Conservation (phyloP, 2,888 invertebrate genomes). For the Monochamus alternatus region DNA sequence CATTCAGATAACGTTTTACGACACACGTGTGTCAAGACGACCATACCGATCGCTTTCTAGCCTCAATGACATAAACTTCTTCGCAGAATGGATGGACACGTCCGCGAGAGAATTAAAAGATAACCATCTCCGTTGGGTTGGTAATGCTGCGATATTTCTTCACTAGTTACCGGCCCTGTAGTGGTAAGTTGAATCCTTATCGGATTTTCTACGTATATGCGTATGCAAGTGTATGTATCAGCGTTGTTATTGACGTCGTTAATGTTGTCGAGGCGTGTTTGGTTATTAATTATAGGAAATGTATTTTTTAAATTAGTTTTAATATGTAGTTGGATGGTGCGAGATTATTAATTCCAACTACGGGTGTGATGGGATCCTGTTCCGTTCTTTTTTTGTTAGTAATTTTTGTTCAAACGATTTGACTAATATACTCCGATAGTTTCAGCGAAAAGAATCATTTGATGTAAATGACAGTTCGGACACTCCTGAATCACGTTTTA, state of each 20-base stretch:
- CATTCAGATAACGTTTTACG: not conserved
- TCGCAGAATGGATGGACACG: constrained; percentile 13
- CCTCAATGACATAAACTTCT: constrained; percentile 1
- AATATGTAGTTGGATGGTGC: too few species aligned
- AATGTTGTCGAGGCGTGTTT: constrained; percentile 7
- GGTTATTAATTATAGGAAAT: constrained; percentile 15
- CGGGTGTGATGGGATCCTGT: too few species aligned
- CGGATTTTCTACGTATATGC: not conserved
- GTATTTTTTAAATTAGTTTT: not conserved
- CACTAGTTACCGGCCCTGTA: not conserved
- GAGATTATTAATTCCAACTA: too few species aligned
- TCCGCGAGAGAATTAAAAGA: constrained; percentile 31
- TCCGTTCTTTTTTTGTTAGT: too few species aligned
- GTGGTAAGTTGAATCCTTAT: constrained; percentile 21
- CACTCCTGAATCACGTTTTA: too few species aligned
- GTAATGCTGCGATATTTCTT: constrained; percentile 29
- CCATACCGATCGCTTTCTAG: not conserved
- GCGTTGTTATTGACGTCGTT: constrained; percentile 13
- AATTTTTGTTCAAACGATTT: too few species aligned
- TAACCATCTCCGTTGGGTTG: constrained; percentile 18
- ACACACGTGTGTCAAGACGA: not conserved
- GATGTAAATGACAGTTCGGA: too few species aligned
- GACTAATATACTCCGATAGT: too few species aligned
- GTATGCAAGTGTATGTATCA: not conserved
- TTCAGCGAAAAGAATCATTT: too few species aligned